Conservation (phyloP, 2,113 vertebrate genomes). For the Gymnobelideus leadbeateri region DNA sequence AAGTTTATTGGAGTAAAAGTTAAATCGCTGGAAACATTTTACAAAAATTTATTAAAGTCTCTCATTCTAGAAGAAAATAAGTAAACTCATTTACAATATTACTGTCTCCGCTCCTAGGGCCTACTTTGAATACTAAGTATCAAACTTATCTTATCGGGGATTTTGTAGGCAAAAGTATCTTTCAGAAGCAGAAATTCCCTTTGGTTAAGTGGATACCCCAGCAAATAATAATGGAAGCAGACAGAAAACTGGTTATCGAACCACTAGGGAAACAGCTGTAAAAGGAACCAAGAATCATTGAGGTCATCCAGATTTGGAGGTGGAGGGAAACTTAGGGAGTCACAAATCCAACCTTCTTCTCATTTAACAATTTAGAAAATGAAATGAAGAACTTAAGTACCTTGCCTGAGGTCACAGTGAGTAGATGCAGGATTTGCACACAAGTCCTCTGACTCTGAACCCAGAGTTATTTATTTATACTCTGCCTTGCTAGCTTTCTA, state of each 20-base stretch:
- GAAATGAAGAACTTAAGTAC: not conserved
- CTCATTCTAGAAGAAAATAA: no score
- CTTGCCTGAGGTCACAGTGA: not conserved
- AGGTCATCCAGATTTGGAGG: not conserved
- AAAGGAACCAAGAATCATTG: not conserved
- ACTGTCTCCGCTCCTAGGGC: not conserved
- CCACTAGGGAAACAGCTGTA: not conserved
- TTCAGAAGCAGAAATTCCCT: not conserved
- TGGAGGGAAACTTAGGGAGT: not conserved
- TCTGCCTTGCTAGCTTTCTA: not conserved
- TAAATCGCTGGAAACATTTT: no score
- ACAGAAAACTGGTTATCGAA: not conserved
- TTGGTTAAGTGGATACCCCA: not conserved
- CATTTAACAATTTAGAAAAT: not conserved
- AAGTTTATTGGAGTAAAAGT: no score
- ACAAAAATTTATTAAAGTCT: no score
- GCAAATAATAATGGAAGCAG: not conserved
- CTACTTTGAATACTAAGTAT: not conserved
- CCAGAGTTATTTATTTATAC: not conserved
- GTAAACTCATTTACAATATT: constrained; percentile 14
- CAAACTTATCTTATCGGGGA: not conserved
- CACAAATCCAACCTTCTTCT: not conserved
- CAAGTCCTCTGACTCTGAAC: not conserved
- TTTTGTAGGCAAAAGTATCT: constrained; percentile 30
- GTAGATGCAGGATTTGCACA: not conserved